These are phyloP conservation scores for Aurelia aurita complex sp. Pacific DNA, from an alignment of 30 jellyfish, hydroid and myxozoan genomes.

Conservation along the genomic window DNA sequence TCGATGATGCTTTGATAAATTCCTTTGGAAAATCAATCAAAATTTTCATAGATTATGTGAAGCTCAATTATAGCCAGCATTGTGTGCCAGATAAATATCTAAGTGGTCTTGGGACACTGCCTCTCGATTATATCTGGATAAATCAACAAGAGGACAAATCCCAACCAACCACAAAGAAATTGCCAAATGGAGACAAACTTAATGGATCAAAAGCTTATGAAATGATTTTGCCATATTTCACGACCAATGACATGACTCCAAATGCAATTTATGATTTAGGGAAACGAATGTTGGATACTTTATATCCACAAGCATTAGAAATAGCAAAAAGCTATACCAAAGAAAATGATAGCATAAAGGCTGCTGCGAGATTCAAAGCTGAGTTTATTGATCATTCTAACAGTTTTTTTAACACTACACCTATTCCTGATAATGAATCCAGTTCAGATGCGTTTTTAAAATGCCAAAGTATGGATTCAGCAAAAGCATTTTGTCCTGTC, in stretches of 20 bases:
- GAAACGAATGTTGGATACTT: slow-evolving; percentile 51
- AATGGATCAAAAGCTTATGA: slow-evolving; percentile 83
- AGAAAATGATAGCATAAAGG: slow-evolving; percentile 48
- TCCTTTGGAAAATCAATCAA: slow-evolving; percentile 75
- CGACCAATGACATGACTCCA: slow-evolving; percentile 81
- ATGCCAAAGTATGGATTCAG: slow-evolving; percentile 84
- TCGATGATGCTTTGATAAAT: slow-evolving; percentile 51
- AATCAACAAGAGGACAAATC: slow-evolving; percentile 67
- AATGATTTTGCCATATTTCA: slow-evolving; percentile 88
- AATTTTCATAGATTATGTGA: slow-evolving; percentile 54
- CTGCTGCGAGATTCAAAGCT: slow-evolving; percentile 71
- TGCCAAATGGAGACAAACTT: slow-evolving; percentile 93
- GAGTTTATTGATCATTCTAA: slow-evolving; percentile 59
- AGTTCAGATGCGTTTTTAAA: slow-evolving; percentile 72
- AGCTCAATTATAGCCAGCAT: slow-evolving; percentile 67
- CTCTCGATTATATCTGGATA: slow-evolving; percentile 79
- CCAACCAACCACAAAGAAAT: slow-evolving; percentile 68
- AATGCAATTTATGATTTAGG: slow-evolving; percentile 76
- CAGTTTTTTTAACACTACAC: slow-evolving; percentile 78
- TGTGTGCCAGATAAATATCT: slow-evolving; percentile 74
- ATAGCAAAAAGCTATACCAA: slow-evolving; percentile 57
- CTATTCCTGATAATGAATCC: slow-evolving; percentile 86
- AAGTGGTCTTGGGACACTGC: slow-evolving; percentile 86
- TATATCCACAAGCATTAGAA: slow-evolving; percentile 78
- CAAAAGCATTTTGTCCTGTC: slow-evolving; percentile 84